phyloP scores from a whole-genome alignment of 2,113 vertebrate genomes.

The Nothoprocta pentlandii region DNA sequence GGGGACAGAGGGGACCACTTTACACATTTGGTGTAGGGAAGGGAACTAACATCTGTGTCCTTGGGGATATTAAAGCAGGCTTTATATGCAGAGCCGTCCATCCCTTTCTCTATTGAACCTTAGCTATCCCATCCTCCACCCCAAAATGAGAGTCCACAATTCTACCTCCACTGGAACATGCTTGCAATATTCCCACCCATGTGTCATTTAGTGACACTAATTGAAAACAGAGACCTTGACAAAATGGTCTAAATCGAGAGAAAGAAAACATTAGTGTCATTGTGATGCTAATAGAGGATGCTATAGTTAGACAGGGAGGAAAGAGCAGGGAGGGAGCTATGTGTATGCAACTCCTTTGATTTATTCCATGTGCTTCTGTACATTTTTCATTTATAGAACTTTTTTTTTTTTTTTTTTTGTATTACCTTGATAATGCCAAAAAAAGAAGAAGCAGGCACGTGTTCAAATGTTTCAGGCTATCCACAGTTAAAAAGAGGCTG shows the following conservation, averaged over 20 bases:
- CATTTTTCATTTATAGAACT: conserved; percentile 35
- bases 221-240: conserved; percentile 24
- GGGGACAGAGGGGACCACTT: neutral
- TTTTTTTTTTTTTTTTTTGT: neutral
- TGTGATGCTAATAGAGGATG: conserved; percentile 59
- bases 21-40: neutral
- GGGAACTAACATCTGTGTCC: neutral
- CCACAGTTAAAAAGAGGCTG: conserved; percentile 41
- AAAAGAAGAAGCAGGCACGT: conserved; percentile 32
- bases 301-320: neutral
- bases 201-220: neutral
- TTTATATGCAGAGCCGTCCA: neutral
- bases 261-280: conserved; percentile 54
- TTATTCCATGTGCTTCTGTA: neutral
- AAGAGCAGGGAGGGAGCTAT: neutral
- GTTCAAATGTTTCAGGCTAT: conserved; percentile 42
- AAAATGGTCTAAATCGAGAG: conserved; percentile 23
- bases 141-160: neutral
- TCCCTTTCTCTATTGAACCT: neutral
- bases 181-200: neutral
- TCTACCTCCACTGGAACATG: neutral
- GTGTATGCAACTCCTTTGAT: conserved; percentile 1
- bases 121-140: neutral
- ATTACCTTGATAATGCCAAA: conserved; percentile 43
- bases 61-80: neutral